Conservation (phyloP, 1,140 invertebrate species). For the Drosophila carrolli region DNA sequence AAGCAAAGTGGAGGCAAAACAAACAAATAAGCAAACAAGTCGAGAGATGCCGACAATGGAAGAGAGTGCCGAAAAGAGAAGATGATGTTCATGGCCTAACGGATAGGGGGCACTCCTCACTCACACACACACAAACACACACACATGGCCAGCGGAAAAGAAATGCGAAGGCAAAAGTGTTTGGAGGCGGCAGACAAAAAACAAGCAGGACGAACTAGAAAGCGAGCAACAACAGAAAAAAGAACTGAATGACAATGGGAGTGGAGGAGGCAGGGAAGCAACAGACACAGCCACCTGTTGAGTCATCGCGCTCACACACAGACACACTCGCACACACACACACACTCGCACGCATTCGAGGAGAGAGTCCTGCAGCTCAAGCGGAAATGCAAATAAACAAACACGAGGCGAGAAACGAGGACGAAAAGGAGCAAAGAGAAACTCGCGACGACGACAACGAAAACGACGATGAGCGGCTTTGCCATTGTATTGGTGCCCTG, state of each 20-base stretch:
- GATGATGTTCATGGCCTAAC: constrained; percentile 55
- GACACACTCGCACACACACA: constrained; percentile 22
- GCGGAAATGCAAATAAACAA: constrained; percentile 83
- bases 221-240: constrained; percentile 70
- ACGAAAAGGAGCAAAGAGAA: constrained; percentile 44
- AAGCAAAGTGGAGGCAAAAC: constrained; percentile 54
- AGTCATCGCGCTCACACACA: constrained; percentile 39
- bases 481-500: constrained; percentile 44
- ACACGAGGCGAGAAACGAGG: constrained; percentile 64
- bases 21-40: constrained; percentile 76
- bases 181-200: constrained; percentile 71
- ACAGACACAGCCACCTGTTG: constrained; percentile 76
- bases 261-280: constrained; percentile 48
- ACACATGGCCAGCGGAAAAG: constrained; percentile 41
- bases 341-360: constrained; percentile 8
- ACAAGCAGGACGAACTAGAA: constrained; percentile 72
- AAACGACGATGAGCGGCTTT: constrained; percentile 41
- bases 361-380: constrained; percentile 73
- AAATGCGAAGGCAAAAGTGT: constrained; percentile 75
- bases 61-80: constrained; percentile 64
- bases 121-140: constrained; percentile 38
- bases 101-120: constrained; percentile 10
- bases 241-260: constrained; percentile 65
- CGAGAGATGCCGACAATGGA: constrained; percentile 40
- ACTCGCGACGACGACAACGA: constrained; percentile 63